Conservation (phyloP, 2,888 invertebrate genomes). For the Pachymerium ferrugineum region DNA sequence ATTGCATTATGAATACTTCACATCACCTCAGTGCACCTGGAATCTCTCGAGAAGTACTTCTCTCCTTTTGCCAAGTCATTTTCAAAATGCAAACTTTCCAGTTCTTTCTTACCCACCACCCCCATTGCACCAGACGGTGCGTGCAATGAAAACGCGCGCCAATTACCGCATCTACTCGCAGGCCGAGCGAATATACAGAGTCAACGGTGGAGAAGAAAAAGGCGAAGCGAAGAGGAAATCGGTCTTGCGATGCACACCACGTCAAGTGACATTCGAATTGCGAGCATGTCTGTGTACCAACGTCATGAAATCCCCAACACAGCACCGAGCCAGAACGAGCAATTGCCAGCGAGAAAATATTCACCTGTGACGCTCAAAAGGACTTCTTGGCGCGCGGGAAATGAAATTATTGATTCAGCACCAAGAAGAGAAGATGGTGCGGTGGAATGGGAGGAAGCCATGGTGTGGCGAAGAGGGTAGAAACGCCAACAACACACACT, state of each 20-base stretch:
- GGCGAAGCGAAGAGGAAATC: slow-evolving; percentile 7
- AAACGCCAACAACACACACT: not conserved
- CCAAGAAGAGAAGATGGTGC: slow-evolving; percentile 14
- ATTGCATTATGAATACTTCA: slow-evolving; percentile 27
- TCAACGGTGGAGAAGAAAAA: slow-evolving; percentile 22
- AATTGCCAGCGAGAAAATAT: slow-evolving; percentile 19
- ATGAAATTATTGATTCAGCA: slow-evolving; percentile 25
- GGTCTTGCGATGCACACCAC: slow-evolving; percentile 24
- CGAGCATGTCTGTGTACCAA: slow-evolving; percentile 27
- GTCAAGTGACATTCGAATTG: slow-evolving; percentile 27
- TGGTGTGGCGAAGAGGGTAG: slow-evolving; percentile 8
- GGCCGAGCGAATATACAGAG: slow-evolving; percentile 16
- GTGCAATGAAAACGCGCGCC: slow-evolving; percentile 27
- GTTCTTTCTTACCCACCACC: slow-evolving; percentile 15
- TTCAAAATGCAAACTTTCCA: slow-evolving; percentile 27
- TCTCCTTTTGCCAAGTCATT: slow-evolving; percentile 27
- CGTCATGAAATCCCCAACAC: slow-evolving; percentile 24
- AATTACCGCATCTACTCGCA: slow-evolving; percentile 25
- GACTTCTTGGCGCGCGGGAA: slow-evolving; percentile 25
- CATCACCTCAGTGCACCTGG: slow-evolving; percentile 27
- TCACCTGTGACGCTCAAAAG: slow-evolving; percentile 25
- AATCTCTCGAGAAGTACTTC: slow-evolving; percentile 25
- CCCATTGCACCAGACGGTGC: slow-evolving; percentile 22
- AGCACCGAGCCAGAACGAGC: slow-evolving; percentile 23
- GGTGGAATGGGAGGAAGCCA: slow-evolving; percentile 22